Conservation (phyloP, 2,888 invertebrate genomes). For the Cryptus armator region DNA sequence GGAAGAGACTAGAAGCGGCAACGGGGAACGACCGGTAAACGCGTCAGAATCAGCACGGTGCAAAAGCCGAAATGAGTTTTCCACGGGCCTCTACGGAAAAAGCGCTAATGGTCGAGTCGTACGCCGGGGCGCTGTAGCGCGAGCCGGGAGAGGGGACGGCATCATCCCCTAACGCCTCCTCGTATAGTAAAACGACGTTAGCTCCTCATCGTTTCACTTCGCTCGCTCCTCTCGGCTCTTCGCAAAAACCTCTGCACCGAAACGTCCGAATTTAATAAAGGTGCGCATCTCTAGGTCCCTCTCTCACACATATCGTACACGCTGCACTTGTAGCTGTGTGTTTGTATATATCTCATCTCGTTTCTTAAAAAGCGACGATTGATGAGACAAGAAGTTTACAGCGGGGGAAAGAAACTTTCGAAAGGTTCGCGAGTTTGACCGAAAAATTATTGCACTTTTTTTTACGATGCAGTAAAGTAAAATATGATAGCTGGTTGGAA, state of each 20-base stretch:
- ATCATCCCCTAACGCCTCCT: conserved; percentile 6
- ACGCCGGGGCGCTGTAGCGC: conserved; percentile 16
- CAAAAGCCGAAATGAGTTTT: conserved; percentile 56
- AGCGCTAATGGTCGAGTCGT: conserved; percentile 59
- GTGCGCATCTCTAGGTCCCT: conserved; percentile 22
- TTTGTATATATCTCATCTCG: not conserved
- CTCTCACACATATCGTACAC: conserved; percentile 20
- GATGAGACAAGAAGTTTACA: conserved; percentile 37
- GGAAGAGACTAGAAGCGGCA: not conserved
- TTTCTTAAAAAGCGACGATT: conserved; percentile 34
- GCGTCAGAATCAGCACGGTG: conserved; percentile 40
- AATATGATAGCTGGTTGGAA: not conserved
- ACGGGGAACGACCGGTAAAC: conserved; percentile 28
- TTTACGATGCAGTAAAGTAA: not conserved
- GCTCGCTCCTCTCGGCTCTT: not conserved
- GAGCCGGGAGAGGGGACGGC: not conserved
- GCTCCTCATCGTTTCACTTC: conserved; percentile 34
- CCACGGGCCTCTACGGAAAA: conserved; percentile 40
- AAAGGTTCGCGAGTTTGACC: not conserved
- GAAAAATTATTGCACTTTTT: not conserved
- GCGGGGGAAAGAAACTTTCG: not conserved
- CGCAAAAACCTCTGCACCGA: conserved; percentile 46
- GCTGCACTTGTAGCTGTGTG: not conserved
- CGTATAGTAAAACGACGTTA: conserved; percentile 52
- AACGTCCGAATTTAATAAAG: conserved; percentile 60